These are phyloP conservation scores for Bos taurus DNA, from an alignment of 2,113 vertebrate genomes.

Conservation along the genomic window DNA sequence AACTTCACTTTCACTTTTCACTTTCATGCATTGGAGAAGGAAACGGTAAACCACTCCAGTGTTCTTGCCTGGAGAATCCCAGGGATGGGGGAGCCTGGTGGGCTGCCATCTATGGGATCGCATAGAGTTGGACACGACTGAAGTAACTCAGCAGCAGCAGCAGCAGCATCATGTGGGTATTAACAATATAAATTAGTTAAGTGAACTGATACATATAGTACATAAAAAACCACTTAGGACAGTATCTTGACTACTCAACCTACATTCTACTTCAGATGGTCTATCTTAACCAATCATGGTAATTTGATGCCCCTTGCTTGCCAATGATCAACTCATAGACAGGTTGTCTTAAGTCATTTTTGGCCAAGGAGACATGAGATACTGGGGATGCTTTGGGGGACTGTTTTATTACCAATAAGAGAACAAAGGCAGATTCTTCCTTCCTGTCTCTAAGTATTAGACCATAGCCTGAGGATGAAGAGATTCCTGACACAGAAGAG, in stretches of 20 bases:
- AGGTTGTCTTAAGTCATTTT: neutral
- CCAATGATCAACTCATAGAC: neutral
- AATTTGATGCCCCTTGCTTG: neutral
- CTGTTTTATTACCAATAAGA: neutral
- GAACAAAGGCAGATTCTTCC: neutral
- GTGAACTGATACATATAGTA: neutral
- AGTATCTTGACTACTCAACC: neutral
- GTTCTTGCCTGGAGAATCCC: neutral
- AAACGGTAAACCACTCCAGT: neutral
- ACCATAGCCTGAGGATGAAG: neutral
- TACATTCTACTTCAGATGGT: neutral
- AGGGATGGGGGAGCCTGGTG: neutral
- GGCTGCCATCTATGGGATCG: neutral
- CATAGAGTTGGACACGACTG: neutral
- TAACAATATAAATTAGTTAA: neutral
- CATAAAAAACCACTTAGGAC: neutral
- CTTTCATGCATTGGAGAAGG: neutral
- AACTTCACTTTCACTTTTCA: too few relatives aligned
- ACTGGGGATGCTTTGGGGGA: neutral
- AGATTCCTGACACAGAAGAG: neutral
- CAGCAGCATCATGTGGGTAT: neutral
- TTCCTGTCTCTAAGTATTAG: neutral
- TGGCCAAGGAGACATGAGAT: neutral
- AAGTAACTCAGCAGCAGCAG: too few relatives aligned
- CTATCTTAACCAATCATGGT: neutral